A percentile compares a stretch with the other conserved stretches of the same genome.
Evolutionary conservation across 2,797 vertebrate genomes (phyloP).

Genomic region (Hippocampus kuda): DNA sequence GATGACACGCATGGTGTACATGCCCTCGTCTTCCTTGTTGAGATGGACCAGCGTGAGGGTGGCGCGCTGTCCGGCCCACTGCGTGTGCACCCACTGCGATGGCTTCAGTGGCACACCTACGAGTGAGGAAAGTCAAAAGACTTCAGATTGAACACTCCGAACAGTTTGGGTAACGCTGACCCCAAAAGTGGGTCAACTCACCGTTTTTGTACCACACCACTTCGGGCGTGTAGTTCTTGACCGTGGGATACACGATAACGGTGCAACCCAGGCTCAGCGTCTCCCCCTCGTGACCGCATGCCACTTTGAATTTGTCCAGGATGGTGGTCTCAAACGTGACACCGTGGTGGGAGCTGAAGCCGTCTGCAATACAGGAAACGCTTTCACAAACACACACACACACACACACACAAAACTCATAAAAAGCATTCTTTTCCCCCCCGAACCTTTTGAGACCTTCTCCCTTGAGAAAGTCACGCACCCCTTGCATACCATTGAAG

Average conservation of each 20-base stretch:
- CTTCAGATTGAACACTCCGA: background rate
- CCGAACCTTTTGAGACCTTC: background rate
- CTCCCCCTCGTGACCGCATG: conserved; percentile 86
- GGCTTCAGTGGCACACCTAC: conserved; percentile 75
- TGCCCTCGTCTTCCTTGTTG: conserved; percentile 97
- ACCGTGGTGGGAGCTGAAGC: conserved; percentile 76
- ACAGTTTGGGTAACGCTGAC: background rate
- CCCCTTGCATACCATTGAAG: too few relatives aligned
- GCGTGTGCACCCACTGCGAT: conserved; percentile 84
- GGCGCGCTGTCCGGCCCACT: conserved; percentile 87
- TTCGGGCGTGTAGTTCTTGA: conserved; percentile 90
- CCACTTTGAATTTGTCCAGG: conserved; percentile 85
- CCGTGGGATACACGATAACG: conserved; percentile 82
- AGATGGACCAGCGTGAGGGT: conserved; percentile 83
- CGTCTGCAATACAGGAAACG: conserved; percentile 61
- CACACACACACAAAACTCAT: background rate
- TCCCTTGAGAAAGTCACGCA: too few relatives aligned
- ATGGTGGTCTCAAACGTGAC: conserved; percentile 87
- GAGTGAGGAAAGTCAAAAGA: background rate
- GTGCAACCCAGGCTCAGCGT: conserved; percentile 92
- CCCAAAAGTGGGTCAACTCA: conserved; percentile 29
- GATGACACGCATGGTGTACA: conserved; percentile 81
- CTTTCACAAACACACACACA: too few relatives aligned
- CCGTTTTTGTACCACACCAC: conserved; percentile 84
- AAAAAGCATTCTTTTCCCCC: background rate